Base-by-base conservation (phyloP, 2,797 vertebrate genomes). In the Leucoraja ocellata region DNA sequence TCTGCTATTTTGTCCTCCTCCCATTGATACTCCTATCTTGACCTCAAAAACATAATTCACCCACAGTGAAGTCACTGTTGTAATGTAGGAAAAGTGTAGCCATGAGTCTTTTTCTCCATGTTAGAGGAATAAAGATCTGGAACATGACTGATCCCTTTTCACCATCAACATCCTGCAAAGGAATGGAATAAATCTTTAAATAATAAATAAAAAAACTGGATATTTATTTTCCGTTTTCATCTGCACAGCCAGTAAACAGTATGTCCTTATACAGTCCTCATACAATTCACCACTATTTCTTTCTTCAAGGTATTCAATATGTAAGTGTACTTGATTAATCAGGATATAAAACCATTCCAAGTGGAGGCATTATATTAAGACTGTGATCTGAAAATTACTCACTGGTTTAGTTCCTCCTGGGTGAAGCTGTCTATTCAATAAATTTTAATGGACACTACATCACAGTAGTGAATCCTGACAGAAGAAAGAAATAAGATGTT, bases 351-450 rank as follows among this genome's bases (percentile, higher is more conserved):
- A 18, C 81, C 54, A 28, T 61, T 58, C 54, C n/a, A 68, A 36
- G 84, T 68, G 3, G n/a, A 88, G n/a, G 61, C n/a, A 36, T 36
- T 88, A 88, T 65, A 65, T 88, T 32, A 32, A 63, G n/a, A 88
- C 61, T 88, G n/a, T 88, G 61, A 88, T 88, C 63, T 36, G 63
- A 88, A 88, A 88, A 88, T 88, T 88, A 68, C 61, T 88, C 63
- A 88, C 16, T 68, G 84, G n/a, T 88, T 36, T 68, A 23, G 63
- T 68, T 16, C 16, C 84, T 88, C n/a, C 18, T 88, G 84, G 84
- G 84, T 36, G 84, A 68, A 88, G 63, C 16, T 36, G 16, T 65
- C 63, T 68, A 32, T 68, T 88, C 63, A 68, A 88, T 88, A 88
- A 68, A 32, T 36, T 13, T 68, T 88, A 32, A 88, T 88, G 84